phyloP scores from a whole-genome alignment of 2,888 invertebrate genomes.

The Carabus problematicus region DNA sequence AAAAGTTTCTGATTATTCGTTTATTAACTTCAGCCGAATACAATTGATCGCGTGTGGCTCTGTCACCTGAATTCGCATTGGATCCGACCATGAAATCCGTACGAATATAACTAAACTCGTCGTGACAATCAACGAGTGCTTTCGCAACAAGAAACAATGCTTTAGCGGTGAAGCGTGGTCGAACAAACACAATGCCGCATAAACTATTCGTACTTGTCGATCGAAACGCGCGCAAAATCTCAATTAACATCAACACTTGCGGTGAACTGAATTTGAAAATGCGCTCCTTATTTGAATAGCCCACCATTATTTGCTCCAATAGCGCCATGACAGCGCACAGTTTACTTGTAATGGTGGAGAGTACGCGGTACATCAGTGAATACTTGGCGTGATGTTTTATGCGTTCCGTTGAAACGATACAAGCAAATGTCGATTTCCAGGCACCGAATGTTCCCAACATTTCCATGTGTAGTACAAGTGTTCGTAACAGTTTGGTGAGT shows the following conservation, averaged over 20 bases:
- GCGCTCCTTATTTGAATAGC: slow-evolving; percentile 56
- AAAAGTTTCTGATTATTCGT: slow-evolving; percentile 64
- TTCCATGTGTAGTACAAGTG: slow-evolving; percentile 58
- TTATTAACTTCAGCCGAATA: slow-evolving; percentile 62
- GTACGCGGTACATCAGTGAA: slow-evolving; percentile 50
- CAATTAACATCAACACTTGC: slow-evolving; percentile 69
- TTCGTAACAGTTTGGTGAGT: slow-evolving; percentile 50
- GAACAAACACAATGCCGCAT: slow-evolving; percentile 76
- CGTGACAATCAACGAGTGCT: slow-evolving; percentile 59
- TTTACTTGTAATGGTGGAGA: slow-evolving; percentile 57
- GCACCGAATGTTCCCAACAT: slow-evolving; percentile 68
- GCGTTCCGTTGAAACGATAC: slow-evolving; percentile 69
- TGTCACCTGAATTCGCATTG: slow-evolving; percentile 64
- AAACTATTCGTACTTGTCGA: slow-evolving; percentile 60
- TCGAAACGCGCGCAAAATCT: slow-evolving; percentile 67
- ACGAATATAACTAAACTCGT: slow-evolving; percentile 65
- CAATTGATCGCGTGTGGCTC: slow-evolving; percentile 62
- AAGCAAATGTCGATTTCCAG: slow-evolving; percentile 64
- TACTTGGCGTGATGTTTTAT: slow-evolving; percentile 64
- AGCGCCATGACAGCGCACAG: slow-evolving; percentile 61
- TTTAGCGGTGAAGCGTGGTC: slow-evolving; percentile 77
- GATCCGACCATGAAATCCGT: slow-evolving; percentile 79
- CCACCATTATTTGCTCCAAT: slow-evolving; percentile 63
- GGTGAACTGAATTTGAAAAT: slow-evolving; percentile 69
- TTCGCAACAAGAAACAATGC: slow-evolving; percentile 73